Evolutionary conservation across 1,140 invertebrate species (phyloP).

Genomic region (Drosophila ercepeae): DNA sequence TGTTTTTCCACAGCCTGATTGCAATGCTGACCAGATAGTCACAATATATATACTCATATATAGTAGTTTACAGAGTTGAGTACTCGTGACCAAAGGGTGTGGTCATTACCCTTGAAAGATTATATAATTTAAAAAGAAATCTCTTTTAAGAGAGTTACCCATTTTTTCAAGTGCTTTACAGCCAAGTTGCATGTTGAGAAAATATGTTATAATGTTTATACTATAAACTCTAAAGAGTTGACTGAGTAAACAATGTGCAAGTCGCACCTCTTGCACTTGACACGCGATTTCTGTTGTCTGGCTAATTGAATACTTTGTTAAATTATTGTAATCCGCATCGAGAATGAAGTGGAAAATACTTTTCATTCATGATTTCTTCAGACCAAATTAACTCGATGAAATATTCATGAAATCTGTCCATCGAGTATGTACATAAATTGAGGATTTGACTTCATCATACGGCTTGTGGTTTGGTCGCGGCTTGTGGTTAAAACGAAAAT

Average conservation of each 20-base stretch:
- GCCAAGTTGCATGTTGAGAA: constrained; percentile 12
- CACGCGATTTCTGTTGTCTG: constrained; percentile 56
- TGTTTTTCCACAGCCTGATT: constrained; percentile 45
- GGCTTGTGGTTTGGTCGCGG: constrained; percentile 41
- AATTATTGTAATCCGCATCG: constrained; percentile 61
- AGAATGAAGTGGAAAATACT: constrained; percentile 8
- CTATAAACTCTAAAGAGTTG: not conserved
- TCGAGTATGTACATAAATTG: constrained; percentile 9
- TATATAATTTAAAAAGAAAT: not conserved
- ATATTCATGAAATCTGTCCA: constrained; percentile 48
- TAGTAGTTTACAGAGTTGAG: not conserved
- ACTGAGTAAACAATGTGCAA: constrained; percentile 29
- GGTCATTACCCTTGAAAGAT: constrained; percentile 12
- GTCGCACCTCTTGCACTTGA: constrained; percentile 32
- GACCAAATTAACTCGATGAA: constrained; percentile 20
- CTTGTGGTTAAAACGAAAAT: constrained; percentile 18
- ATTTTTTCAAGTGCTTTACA: not conserved
- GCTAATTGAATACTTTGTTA: constrained; percentile 72
- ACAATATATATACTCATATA: not conserved
- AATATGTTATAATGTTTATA: constrained; percentile 4
- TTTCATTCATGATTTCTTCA: constrained; percentile 34
- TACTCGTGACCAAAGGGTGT: constrained; percentile 16
- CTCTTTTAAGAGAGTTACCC: not conserved
- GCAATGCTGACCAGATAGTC: constrained; percentile 19
- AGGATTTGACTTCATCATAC: constrained; percentile 58